Conservation (phyloP, 1,140 invertebrate genomes). For the Cyclina sinensis region DNA sequence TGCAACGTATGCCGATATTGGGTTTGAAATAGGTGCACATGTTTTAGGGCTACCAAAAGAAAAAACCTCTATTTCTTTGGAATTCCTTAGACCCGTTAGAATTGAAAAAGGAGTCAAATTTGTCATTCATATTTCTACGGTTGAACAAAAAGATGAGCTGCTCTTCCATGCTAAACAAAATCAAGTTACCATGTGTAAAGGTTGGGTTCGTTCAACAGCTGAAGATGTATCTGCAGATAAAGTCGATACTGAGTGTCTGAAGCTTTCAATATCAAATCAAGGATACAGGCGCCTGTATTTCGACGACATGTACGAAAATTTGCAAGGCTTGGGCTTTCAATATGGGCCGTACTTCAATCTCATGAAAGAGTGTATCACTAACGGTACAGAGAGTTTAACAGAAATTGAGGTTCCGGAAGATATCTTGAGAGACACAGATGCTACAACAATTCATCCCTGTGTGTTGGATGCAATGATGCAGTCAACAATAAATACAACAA, state of each 20-base stretch:
- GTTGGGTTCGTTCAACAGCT: background rate
- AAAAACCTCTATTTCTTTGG: background rate
- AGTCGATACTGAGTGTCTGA: background rate
- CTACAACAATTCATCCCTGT: constrained; percentile 37
- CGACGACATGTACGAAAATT: constrained; percentile 26
- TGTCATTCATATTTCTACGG: background rate
- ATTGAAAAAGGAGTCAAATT: background rate
- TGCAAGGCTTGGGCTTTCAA: constrained; percentile 36
- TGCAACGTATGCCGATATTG: constrained; percentile 59
- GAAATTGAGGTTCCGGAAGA: background rate
- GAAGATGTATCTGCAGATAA: background rate
- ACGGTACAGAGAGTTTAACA: background rate
- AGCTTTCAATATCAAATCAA: background rate
- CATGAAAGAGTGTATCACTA: background rate
- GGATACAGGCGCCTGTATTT: background rate
- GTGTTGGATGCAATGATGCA: constrained; percentile 56
- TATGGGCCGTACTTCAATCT: constrained; percentile 35
- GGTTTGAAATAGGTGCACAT: constrained; percentile 45
- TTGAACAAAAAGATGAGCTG: background rate
- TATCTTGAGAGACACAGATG: background rate
- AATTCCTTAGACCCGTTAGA: constrained; percentile 41
- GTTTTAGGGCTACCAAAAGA: background rate
- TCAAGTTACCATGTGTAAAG: constrained; percentile 29
- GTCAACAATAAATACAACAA: background rate
- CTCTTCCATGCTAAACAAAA: constrained; percentile 9